These are phyloP conservation scores for Eupithecia tripunctaria DNA, from an alignment of 2,888 invertebrate genomes.

Conservation along the genomic window DNA sequence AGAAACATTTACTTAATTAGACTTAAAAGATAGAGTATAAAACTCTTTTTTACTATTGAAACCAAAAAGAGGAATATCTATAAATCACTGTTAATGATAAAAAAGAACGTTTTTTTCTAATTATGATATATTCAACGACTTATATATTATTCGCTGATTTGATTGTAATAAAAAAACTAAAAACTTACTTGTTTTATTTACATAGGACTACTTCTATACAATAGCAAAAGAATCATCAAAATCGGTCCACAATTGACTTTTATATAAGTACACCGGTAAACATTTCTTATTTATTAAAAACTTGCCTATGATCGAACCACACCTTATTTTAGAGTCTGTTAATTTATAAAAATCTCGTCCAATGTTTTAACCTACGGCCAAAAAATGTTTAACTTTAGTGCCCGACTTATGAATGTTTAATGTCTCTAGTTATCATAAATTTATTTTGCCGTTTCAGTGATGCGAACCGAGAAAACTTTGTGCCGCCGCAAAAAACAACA, in stretches of 20 bases:
- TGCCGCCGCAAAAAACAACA: slow-evolving; percentile 19
- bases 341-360: not conserved
- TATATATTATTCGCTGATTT: no score
- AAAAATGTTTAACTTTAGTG: not conserved
- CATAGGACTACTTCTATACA: not conserved
- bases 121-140: no score
- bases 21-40: no score
- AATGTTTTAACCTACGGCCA: not conserved
- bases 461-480: slow-evolving; percentile 17
- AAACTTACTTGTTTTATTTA: no score
- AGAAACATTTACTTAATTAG: no score
- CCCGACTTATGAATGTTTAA: not conserved
- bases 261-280: no score
- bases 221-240: not conserved
- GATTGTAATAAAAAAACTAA: no score
- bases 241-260: not conserved
- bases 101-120: no score
- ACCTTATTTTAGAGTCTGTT: no score
- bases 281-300: not conserved
- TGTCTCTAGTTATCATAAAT: not conserved
- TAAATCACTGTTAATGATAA: no score
- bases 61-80: no score
- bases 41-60: no score
- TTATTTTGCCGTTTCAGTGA: slow-evolving; percentile 19
- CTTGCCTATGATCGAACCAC: not conserved